Evolutionary conservation across 2,888 invertebrate genomes (phyloP), one percentile per base, ranked within the genome.

Genomic region (Nomada ruficornis): DNA sequence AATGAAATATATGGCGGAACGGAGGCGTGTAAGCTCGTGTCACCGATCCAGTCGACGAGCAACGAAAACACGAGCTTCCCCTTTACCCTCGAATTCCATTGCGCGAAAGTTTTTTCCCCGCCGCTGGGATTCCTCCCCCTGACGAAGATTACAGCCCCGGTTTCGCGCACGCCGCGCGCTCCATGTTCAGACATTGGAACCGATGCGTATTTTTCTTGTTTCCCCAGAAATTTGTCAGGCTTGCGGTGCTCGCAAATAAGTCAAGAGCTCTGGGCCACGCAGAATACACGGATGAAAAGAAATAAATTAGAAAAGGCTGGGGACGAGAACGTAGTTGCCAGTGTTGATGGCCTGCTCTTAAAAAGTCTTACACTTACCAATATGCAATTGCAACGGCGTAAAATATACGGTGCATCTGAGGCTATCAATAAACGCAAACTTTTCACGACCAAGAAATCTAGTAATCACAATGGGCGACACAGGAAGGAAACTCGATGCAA

Each of bases 171-270:
- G 67, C 77, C 75, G 72, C 70, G 64, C 70, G 54, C 62, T 77
- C 78, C 81, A 47, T 72, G 83, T 74, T 83, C 74, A 79, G 85
- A 80, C 88, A 87, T 83, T 78, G 83, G 54, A 85, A 87, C 87
- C 75, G 85, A 85, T 83, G 85, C 83, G 80, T 85, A 87, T 85
- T 87, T 87, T 83, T 87, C 86, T 85, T 85, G 54, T 81, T 80
- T 76, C 85, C 83, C 83, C 59, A 55, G 64, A 60, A 76, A 87
- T 87, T 87, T 87, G 85, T 87, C 87, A 85, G 77, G 79, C 71
- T 73, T 67, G 73, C 70, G 29, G 50, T 82, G 62, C 71, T 68
- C 63, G 71, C 77, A 59, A 77, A 80, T 80, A 83, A 83, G 83
- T 77, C 77, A 68, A 63, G 70, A 29, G 52, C 52, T 64, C 52